Base-by-base conservation (phyloP, 2,888 invertebrate genomes). In the Synanthedon vespiformis region DNA sequence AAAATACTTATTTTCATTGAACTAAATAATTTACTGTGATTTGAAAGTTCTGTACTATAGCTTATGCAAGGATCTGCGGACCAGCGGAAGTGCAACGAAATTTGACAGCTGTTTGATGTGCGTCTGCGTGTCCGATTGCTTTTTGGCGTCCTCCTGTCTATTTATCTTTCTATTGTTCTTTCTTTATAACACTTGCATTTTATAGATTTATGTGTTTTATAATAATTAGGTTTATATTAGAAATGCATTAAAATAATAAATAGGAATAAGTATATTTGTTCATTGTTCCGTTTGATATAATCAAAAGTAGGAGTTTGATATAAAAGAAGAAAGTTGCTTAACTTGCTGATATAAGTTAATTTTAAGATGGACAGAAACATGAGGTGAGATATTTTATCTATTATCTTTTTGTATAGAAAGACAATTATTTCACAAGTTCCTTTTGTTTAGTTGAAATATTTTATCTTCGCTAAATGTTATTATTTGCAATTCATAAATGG, bases 321-420 rank as follows among this genome's bases (percentile, higher is more conserved):
- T 34, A 34, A 34, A 34, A 34, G 34, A 34, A 34, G 34, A 34
- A 34, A 34, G 34, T 34, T 34, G 34, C 34, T 27, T 22, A 22
- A 22, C 18, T 34, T 34, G 34, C 13, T 44, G 44, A 13, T 44
- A 44, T 44, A 22, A 22, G 22, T 22, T n/a, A 13, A 13, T 13
- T 13, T 13, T 13, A 44, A 44, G 59, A 84, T 84, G 82, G 84
- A 84, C 66, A 80, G 84, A 66, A 85, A 77, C 65, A 80, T 85
- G 82, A 86, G 87, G 87, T 84, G 68, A 76, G 82, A 60, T 62
- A 66, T 65, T 51, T 51, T 34, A 40, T 16, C 12, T 41, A 12
- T 13, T 40, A 16, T 10, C 34, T 34, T 34, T 34, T 34, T 34
- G 10, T 34, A 34, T 34, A 34, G 34, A 34, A 34, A 34, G 10